These are phyloP conservation scores for Rotaria socialis DNA, from an alignment of 2,888 invertebrate species.

Conservation along the genomic window DNA sequence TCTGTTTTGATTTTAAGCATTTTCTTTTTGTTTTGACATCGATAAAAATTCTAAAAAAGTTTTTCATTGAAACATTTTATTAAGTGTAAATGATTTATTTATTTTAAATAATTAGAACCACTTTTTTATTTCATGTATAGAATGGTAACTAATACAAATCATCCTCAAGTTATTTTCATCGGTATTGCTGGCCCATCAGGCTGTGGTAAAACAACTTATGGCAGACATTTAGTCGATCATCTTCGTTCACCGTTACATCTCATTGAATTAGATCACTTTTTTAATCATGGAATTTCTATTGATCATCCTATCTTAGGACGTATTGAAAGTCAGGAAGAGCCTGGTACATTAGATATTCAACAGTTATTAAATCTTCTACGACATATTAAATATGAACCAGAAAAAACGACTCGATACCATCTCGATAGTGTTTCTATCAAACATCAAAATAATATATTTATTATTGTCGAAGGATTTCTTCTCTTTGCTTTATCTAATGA, in stretches of 20 bases:
- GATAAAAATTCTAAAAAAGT: too few relatives aligned
- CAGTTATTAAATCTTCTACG: background rate
- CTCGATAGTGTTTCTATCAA: background rate
- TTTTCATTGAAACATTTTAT: too few relatives aligned
- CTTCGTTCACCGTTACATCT: background rate
- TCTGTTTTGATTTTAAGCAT: too few relatives aligned
- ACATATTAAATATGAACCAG: background rate
- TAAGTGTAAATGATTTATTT: too few relatives aligned
- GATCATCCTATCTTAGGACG: background rate
- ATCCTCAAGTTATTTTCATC: background rate
- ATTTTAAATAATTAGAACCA: too few relatives aligned
- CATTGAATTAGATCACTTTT: background rate
- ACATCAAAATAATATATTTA: background rate
- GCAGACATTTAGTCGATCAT: background rate
- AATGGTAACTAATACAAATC: background rate
- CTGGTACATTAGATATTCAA: background rate
- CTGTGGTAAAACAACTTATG: slow-evolving; percentile 2
- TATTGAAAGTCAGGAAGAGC: background rate
- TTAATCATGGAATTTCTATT: background rate
- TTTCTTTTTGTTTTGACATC: too few relatives aligned
- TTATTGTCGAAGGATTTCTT: background rate
- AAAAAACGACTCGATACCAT: background rate
- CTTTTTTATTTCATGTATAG: too few relatives aligned
- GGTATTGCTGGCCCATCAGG: background rate
- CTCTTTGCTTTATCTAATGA: background rate